Percentiles rank a stretch among this genome's conserved stretches.
Evolutionary conservation across 2,797 vertebrate species (phyloP).

Genomic region (Lacerta agilis): DNA sequence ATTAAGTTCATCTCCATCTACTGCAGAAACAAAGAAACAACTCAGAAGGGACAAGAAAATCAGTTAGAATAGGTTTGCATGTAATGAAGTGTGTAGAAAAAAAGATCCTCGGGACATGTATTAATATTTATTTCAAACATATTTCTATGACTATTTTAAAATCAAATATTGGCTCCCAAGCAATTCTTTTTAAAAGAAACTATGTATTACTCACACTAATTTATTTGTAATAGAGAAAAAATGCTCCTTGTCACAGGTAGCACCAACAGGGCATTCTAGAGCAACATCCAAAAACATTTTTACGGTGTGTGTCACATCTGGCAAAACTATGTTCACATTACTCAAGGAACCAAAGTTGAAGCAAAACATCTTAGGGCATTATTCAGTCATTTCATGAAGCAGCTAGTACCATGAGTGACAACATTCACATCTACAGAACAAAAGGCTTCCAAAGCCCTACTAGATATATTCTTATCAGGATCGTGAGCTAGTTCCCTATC

Average conservation of each 20-base stretch:
- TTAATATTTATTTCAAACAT: background rate
- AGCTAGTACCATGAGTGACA: too few species aligned
- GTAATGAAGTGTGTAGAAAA: slow-evolving; percentile 16
- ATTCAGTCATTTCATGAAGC: too few species aligned
- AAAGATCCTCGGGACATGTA: background rate
- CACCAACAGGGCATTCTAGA: background rate
- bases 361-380: background rate
- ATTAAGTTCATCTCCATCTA: slow-evolving; percentile 59
- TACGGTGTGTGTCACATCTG: background rate
- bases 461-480: too few species aligned
- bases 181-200: background rate
- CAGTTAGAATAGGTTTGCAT: slow-evolving; percentile 15
- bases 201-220: background rate
- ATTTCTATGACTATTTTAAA: background rate
- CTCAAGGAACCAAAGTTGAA: background rate
- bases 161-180: background rate
- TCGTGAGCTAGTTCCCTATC: too few species aligned
- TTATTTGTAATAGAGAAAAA: background rate
- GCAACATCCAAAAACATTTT: background rate
- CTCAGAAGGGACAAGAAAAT: slow-evolving; percentile 24
- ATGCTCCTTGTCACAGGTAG: background rate
- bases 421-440: too few species aligned
- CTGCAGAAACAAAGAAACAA: background rate
- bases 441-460: too few species aligned
- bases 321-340: background rate